These are phyloP conservation scores for Cossypha niveicapilla DNA, from an alignment of 2,797 vertebrate genomes.

Conservation along the genomic window DNA sequence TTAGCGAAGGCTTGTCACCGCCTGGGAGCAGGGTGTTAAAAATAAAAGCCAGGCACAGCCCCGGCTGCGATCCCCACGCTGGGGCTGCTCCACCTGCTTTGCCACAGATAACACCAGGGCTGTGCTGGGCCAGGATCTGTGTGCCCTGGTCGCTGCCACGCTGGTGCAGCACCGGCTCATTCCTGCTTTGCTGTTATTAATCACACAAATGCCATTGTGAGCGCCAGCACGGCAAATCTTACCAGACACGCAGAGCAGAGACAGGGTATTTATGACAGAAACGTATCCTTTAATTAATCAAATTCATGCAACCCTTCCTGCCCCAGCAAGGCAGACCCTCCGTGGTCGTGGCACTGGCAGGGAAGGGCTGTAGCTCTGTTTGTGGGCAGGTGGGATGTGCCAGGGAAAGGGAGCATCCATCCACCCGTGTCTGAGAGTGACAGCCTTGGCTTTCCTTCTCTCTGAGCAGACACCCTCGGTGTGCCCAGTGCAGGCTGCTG, in stretches of 20 bases:
- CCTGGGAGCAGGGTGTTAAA: slow-evolving; percentile 86
- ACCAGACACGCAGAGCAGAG: background rate
- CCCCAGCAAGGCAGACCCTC: rapidly evolving
- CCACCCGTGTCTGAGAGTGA: rapidly evolving
- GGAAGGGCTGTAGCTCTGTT: background rate
- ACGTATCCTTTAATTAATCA: background rate
- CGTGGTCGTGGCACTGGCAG: rapidly evolving
- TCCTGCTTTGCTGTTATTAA: background rate
- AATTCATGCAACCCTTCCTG: background rate
- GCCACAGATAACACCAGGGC: slow-evolving; percentile 22
- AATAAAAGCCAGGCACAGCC: slow-evolving; percentile 87
- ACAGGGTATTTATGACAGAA: background rate
- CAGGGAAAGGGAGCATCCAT: background rate
- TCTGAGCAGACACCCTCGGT: rapidly evolving
- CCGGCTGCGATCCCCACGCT: slow-evolving; percentile 47
- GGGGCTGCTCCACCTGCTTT: slow-evolving; percentile 70
- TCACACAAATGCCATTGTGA: background rate
- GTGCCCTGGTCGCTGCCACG: background rate
- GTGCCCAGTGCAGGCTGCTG: background rate
- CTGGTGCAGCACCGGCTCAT: background rate
- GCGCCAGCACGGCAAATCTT: background rate
- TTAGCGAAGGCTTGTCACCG: slow-evolving; percentile 92
- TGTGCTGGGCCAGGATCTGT: rapidly evolving
- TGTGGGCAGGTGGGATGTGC: rapidly evolving
- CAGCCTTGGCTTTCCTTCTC: background rate